Conservation (phyloP, 1,140 invertebrate genomes). For the Oscheius sp. region DNA sequence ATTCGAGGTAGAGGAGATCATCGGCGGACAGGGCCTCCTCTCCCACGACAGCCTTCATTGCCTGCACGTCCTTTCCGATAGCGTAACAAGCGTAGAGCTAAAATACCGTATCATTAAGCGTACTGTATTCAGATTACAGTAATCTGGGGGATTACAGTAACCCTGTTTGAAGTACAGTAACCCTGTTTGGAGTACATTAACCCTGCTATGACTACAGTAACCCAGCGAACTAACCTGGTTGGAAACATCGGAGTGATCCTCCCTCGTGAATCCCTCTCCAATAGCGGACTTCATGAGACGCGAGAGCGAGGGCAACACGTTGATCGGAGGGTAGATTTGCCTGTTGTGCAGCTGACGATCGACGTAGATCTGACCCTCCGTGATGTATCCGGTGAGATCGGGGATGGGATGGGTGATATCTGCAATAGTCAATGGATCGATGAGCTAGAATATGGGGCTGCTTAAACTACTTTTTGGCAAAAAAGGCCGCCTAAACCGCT, state of each 20-base stretch:
- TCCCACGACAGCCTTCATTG: constrained; percentile 95
- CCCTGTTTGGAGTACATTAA: neutral
- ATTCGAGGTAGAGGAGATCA: constrained; percentile 95
- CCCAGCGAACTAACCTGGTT: constrained; percentile 67
- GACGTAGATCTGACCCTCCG: constrained; percentile 95
- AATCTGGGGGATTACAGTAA: neutral
- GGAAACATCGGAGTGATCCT: constrained; percentile 95
- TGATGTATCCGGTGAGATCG: constrained; percentile 96
- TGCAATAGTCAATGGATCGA: too few relatives aligned
- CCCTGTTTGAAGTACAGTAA: neutral
- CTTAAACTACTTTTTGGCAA: too few relatives aligned
- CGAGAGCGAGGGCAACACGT: constrained; percentile 90
- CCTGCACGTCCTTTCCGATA: constrained; percentile 78
- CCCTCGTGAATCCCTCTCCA: constrained; percentile 93
- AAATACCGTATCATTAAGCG: neutral
- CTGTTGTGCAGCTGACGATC: constrained; percentile 92
- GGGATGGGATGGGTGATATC: constrained; percentile 98
- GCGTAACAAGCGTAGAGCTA: constrained; percentile 68
- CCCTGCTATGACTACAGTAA: neutral
- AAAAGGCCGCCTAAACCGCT: too few relatives aligned
- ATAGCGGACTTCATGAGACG: constrained; percentile 99
- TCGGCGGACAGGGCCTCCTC: constrained; percentile 93
- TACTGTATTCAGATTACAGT: neutral
- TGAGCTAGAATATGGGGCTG: too few relatives aligned
- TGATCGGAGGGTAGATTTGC: constrained; percentile 95